Evolutionary conservation across 2,113 vertebrate genomes (phyloP).

Genomic region (Psammodynastes pulverulentus): DNA sequence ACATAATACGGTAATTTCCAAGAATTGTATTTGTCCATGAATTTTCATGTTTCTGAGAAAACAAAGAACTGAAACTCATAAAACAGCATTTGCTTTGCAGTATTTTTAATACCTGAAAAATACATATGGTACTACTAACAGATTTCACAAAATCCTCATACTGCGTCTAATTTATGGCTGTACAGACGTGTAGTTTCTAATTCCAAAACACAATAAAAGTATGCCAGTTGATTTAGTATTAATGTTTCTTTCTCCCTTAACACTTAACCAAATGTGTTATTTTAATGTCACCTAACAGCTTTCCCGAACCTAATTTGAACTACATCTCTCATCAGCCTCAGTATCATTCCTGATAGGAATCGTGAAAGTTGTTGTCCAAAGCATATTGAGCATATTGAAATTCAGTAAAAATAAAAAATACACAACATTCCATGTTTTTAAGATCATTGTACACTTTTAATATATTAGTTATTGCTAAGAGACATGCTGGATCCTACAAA

Average conservation of each 20-base stretch:
- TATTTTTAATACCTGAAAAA: background rate
- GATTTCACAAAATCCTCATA: background rate
- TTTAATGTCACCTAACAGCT: background rate
- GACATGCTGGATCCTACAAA: background rate
- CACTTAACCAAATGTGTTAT: background rate
- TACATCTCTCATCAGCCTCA: background rate
- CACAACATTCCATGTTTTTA: background rate
- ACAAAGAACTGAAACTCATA: background rate
- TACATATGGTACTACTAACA: background rate
- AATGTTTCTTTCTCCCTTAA: background rate
- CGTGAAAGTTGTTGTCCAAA: background rate
- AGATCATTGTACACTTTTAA: background rate
- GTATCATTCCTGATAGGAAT: background rate
- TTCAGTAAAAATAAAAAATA: background rate
- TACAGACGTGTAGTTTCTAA: background rate
- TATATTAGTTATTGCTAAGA: background rate
- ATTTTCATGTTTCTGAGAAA: background rate
- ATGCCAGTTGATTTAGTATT: background rate
- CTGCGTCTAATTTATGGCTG: background rate
- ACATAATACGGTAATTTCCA: background rate
- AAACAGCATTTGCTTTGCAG: background rate
- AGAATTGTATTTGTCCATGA: background rate
- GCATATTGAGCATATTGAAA: background rate
- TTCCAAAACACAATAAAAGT: background rate
- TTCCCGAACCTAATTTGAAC: background rate